Evolutionary conservation across 2,113 vertebrate species (phyloP).

Genomic region (Cyprinodon tularosa): DNA sequence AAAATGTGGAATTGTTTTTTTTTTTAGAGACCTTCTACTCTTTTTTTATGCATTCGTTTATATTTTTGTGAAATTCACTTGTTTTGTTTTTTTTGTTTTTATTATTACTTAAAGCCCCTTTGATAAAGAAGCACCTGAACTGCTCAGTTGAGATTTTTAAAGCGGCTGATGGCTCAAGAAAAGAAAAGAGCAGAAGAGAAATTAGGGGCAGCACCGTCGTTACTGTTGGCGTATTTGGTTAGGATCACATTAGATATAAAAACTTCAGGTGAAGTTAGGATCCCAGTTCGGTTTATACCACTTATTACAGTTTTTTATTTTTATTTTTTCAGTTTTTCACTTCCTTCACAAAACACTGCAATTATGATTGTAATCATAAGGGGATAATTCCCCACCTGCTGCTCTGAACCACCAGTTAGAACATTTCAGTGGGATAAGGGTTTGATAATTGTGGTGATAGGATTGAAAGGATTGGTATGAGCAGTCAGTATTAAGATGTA

Average conservation of each 20-base stretch:
- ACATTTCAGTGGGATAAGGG: too few species aligned
- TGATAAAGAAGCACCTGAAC: not conserved
- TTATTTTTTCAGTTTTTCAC: too few species aligned
- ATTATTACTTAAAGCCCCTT: not conserved
- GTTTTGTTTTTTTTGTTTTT: slow-evolving; percentile 18
- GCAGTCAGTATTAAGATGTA: too few species aligned
- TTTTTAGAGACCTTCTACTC: not conserved
- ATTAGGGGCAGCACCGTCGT: not conserved
- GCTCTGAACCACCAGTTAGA: too few species aligned
- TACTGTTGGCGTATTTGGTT: too few species aligned
- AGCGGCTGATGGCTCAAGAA: slow-evolving; percentile 14
- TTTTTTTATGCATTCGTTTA: slow-evolving; percentile 1
- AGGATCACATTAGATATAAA: not conserved
- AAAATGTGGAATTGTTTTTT: slow-evolving; percentile 40
- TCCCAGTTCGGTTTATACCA: not conserved
- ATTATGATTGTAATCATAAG: too few species aligned
- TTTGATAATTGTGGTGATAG: too few species aligned
- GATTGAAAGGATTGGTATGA: too few species aligned
- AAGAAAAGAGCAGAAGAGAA: slow-evolving; percentile 26
- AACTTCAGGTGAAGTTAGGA: not conserved
- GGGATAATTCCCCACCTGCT: too few species aligned
- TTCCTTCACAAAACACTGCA: too few species aligned
- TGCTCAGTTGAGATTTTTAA: slow-evolving; percentile 1
- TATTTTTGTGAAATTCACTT: not conserved
- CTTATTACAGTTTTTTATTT: too few species aligned